These are phyloP conservation scores for Sarcophaga rosellei DNA, from an alignment of 2,888 invertebrate genomes.

Conservation along the genomic window DNA sequence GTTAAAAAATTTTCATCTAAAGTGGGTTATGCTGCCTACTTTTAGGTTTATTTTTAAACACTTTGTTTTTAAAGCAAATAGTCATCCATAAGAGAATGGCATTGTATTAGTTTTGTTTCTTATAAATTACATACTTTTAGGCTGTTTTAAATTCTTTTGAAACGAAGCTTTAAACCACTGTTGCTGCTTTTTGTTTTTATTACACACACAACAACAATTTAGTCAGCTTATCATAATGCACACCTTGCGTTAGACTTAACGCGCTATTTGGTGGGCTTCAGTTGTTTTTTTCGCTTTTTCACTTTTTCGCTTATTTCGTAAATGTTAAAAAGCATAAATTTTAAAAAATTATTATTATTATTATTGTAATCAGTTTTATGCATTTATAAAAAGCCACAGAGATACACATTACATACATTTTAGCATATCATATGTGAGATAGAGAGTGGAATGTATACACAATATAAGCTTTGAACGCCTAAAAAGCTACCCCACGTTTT, in stretches of 20 bases:
- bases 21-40: no score
- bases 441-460: neutral
- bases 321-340: conserved; percentile 64
- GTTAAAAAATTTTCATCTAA: no score
- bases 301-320: conserved; percentile 51
- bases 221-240: conserved; percentile 70
- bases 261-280: conserved; percentile 32
- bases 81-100: no score
- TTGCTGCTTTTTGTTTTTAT: neutral
- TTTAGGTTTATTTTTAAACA: no score
- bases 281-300: conserved; percentile 23
- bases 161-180: neutral
- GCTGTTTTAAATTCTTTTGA: neutral
- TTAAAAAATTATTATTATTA: conserved; percentile 77
- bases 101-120: no score
- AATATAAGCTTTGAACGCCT: conserved; percentile 34
- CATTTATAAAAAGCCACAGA: conserved; percentile 79
- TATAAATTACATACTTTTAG: neutral
- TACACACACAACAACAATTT: neutral
- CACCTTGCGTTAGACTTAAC: conserved; percentile 68
- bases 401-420: conserved; percentile 55
- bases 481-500: conserved; percentile 60
- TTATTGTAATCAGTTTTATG: conserved; percentile 80
- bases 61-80: no score
- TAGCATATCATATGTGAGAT: neutral